These are phyloP conservation scores for Acanthosepion esculentum DNA, from an alignment of 2,888 invertebrate genomes.

Conservation along the genomic window DNA sequence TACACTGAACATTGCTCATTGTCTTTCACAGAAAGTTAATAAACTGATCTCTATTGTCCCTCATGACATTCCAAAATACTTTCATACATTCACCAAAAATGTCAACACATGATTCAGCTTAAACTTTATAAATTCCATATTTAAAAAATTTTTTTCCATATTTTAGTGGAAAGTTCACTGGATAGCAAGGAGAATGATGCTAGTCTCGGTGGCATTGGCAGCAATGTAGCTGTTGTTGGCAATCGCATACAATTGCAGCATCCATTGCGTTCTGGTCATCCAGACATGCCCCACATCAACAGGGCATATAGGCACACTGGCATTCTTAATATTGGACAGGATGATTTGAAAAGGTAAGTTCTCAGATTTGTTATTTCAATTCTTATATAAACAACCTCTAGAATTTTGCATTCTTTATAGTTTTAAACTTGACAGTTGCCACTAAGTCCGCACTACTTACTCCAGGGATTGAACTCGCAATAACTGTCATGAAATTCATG, in stretches of 20 bases:
- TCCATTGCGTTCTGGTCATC: conserved; percentile 50
- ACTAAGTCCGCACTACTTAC: no score
- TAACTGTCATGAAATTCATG: no score
- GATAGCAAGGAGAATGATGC: conserved; percentile 47
- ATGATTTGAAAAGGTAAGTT: conserved; percentile 64
- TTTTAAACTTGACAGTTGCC: neutral
- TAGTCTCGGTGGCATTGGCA: conserved; percentile 83
- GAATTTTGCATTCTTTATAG: no score
- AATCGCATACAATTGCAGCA: conserved; percentile 88
- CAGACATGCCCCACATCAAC: conserved; percentile 58
- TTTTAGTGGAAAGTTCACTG: neutral
- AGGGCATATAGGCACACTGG: conserved; percentile 61
- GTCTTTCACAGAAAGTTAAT: no score
- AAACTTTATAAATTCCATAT: no score
- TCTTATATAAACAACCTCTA: no score
- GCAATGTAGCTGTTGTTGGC: conserved; percentile 87
- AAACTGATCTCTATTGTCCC: neutral
- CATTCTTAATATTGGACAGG: conserved; percentile 64
- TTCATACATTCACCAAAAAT: no score
- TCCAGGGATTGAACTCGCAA: no score
- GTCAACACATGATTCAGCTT: no score
- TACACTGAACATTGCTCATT: no score
- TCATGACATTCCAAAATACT: no score
- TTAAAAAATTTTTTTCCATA: neutral
- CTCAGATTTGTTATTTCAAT: neutral